Conservation (phyloP, 2,113 vertebrate genomes). For the Typhlomys cinereus region DNA sequence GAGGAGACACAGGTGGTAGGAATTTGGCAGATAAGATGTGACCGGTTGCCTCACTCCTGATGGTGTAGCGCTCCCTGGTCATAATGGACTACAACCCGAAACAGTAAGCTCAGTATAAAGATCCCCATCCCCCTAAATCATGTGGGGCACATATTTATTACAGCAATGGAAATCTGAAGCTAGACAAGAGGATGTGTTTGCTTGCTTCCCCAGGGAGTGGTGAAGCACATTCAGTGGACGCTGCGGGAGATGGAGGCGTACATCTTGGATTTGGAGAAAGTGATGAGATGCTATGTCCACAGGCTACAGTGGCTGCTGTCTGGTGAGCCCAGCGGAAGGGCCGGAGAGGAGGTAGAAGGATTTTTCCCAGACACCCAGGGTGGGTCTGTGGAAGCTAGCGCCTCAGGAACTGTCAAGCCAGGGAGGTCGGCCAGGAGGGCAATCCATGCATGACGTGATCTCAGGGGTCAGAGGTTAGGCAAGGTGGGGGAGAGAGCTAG, state of each 20-base stretch:
- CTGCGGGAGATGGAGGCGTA: conserved; percentile 85
- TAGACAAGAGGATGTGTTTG: no score
- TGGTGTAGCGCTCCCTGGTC: no score
- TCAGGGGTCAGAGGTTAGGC: background rate
- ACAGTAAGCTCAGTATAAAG: no score
- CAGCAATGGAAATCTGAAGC: no score
- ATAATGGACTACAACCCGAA: no score
- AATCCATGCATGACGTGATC: background rate
- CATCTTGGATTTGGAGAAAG: conserved; percentile 76
- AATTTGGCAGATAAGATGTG: no score
- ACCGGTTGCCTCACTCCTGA: no score
- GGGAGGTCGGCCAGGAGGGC: background rate
- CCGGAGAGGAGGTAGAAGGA: background rate
- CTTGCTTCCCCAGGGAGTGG: conserved; percentile 82
- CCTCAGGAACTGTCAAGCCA: background rate
- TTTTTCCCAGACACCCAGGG: background rate
- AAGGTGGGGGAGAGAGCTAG: no score
- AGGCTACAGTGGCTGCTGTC: conserved; percentile 91
- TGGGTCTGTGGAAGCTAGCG: background rate
- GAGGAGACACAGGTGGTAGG: no score
- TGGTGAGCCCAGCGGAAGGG: conserved; percentile 77
- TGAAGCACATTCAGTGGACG: conserved; percentile 86
- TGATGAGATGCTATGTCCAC: conserved; percentile 79
- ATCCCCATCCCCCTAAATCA: no score
- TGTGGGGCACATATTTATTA: no score